Evolutionary conservation across 2,888 invertebrate genomes (phyloP).

Genomic region (Scotopteryx bipunctaria): DNA sequence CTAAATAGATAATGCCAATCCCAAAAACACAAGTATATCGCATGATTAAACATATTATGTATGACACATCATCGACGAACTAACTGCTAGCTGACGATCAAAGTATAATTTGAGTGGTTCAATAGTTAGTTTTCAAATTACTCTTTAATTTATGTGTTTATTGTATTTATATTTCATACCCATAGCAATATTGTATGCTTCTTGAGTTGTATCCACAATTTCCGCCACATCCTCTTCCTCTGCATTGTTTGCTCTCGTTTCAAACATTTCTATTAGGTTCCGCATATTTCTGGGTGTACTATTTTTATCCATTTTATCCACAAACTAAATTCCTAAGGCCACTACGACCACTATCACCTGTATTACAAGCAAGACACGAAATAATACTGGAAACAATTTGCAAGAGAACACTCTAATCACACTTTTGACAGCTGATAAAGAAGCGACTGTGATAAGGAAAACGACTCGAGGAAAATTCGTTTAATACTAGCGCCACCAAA

Average conservation of each 20-base stretch:
- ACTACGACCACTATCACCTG: conserved; percentile 21
- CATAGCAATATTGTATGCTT: conserved; percentile 46
- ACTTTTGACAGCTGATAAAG: conserved; percentile 46
- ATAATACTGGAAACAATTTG: conserved; percentile 52
- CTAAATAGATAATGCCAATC: background rate
- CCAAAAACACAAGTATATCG: conserved; percentile 7
- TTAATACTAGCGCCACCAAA: conserved; percentile 15
- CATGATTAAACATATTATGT: conserved; percentile 9
- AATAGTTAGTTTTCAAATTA: too few species aligned
- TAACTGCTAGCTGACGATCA: background rate
- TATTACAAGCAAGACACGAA: conserved; percentile 47
- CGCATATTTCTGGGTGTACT: conserved; percentile 55
- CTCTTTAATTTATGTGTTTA: too few species aligned
- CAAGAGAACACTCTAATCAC: conserved; percentile 45
- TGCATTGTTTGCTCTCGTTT: conserved; percentile 49
- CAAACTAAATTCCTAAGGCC: conserved; percentile 2
- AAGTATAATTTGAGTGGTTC: too few species aligned
- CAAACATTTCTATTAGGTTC: conserved; percentile 70
- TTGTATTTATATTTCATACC: conserved; percentile 40
- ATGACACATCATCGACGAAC: conserved; percentile 18
- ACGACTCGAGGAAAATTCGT: conserved; percentile 22
- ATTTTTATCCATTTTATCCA: conserved; percentile 49
- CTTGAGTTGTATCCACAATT: conserved; percentile 43
- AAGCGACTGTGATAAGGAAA: conserved; percentile 30
- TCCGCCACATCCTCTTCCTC: conserved; percentile 51